Conservation (phyloP, 2,797 vertebrate species). For the Pipistrellus nathusii region DNA sequence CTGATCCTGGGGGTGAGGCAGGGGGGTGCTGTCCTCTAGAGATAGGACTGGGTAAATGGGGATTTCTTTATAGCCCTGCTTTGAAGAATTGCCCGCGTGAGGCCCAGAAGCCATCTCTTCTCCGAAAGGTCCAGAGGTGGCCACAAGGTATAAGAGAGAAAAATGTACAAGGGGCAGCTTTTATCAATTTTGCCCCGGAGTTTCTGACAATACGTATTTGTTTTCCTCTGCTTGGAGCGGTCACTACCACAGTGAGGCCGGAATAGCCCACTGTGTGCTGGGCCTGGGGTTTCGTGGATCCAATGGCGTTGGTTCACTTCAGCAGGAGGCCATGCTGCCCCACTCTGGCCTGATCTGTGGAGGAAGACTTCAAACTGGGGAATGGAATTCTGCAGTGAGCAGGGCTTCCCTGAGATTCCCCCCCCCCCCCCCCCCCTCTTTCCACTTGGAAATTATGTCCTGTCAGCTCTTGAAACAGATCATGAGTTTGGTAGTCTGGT, state of each 20-base stretch:
- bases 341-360: neutral
- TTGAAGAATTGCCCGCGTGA: slow-evolving; percentile 36
- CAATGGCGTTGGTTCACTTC: neutral
- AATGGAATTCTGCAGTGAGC: neutral
- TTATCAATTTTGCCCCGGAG: neutral
- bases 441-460: neutral
- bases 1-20: neutral
- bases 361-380: neutral
- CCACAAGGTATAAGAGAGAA: slow-evolving; percentile 20
- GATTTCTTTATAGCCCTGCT: slow-evolving; percentile 10
- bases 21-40: neutral
- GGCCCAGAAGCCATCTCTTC: slow-evolving; percentile 31
- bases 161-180: neutral
- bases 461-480: neutral
- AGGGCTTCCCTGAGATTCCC: neutral
- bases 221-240: slow-evolving; percentile 35
- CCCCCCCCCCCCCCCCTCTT: neutral
- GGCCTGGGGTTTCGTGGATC: neutral
- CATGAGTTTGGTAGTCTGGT: neutral
- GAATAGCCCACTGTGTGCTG: neutral
- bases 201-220: neutral
- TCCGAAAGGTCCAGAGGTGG: neutral
- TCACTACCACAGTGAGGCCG: neutral
- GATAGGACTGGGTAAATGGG: neutral
- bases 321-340: neutral